Base-by-base conservation (phyloP, 2,888 invertebrate species). In the Apantesis nais region DNA sequence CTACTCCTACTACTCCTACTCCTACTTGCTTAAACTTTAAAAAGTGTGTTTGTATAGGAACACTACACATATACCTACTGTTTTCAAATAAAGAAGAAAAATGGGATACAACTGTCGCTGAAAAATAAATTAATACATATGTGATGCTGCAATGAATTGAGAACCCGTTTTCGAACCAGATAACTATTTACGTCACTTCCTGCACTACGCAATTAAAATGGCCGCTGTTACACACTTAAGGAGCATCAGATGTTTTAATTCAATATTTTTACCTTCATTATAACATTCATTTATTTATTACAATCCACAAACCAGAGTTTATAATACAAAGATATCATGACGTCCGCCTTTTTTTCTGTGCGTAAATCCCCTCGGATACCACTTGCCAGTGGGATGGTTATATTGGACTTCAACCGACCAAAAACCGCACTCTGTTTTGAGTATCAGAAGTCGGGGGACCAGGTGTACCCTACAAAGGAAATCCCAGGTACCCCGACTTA, bases 201-300 rank as follows among this genome's bases (percentile, higher is more conserved):
- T 58, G 58, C 55, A 29, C 25, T 58, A 29, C 29, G 58, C 58
- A 58, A 58, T 58, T 58, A 29, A 58, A 29, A 58, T 58, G 14
- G 58, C 29, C 29, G 58, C 25, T 29, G 29, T 58, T 58, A 14
- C 25, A 7, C 5, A 58, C 29, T 58, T 29, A 58, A 25, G 58
- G 25, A 58, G 25, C 52, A 52, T 52, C 52, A 52, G n/a, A 52
- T 52, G 52, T 52, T n/a, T 44, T 41, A 66, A 31, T 65, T 65
- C 29, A 22, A 11, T 64, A n/a, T n/a, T 48, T 52, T n/a, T n/a
- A n/a, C n/a, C n/a, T 52, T 11, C 9, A 9, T 8, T 9, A 22
- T 9, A 22, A 22, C 8, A 48, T 52, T n/a, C 0, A 9, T 52
- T n/a, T 11, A 52, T 52, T n/a, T 52, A 11, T 52, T 11, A 39